Conservation (phyloP, 2,797 vertebrate genomes). For the Anabas testudineus region DNA sequence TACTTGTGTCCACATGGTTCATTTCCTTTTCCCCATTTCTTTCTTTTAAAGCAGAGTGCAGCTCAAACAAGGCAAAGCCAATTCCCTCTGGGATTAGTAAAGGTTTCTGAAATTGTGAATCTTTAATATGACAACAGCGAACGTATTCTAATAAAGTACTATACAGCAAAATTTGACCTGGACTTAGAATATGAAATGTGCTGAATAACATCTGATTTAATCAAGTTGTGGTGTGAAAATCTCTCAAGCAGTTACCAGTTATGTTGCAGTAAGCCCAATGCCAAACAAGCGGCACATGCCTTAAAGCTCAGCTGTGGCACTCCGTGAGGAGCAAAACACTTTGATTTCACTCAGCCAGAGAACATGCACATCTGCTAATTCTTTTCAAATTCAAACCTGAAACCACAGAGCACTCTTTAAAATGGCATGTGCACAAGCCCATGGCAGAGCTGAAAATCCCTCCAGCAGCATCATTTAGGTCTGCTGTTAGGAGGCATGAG, state of each 20-base stretch:
- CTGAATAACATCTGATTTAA: constrained; percentile 51
- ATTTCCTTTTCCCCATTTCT: too few species aligned
- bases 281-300: constrained; percentile 34
- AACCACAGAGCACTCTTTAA: constrained; percentile 44
- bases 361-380: constrained; percentile 64
- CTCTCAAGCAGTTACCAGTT: constrained; percentile 22
- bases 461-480: constrained; percentile 64
- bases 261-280: constrained; percentile 30
- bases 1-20: too few species aligned
- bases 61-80: too few species aligned
- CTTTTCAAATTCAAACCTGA: constrained; percentile 54
- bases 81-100: too few species aligned
- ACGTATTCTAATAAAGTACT: neutral
- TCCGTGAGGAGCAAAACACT: constrained; percentile 55
- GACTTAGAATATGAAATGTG: constrained; percentile 35
- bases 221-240: constrained; percentile 31
- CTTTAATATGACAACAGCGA: constrained; percentile 20
- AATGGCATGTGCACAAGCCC: constrained; percentile 50
- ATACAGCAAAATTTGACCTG: constrained; percentile 13
- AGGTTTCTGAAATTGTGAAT: constrained; percentile 5
- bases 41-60: too few species aligned
- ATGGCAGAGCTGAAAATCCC: constrained; percentile 43
- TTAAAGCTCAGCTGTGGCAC: constrained; percentile 55
- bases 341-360: constrained; percentile 55
- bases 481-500: constrained; percentile 58